phyloP scores from a whole-genome alignment of 2,113 vertebrate species.

The Leptosomus discolor region DNA sequence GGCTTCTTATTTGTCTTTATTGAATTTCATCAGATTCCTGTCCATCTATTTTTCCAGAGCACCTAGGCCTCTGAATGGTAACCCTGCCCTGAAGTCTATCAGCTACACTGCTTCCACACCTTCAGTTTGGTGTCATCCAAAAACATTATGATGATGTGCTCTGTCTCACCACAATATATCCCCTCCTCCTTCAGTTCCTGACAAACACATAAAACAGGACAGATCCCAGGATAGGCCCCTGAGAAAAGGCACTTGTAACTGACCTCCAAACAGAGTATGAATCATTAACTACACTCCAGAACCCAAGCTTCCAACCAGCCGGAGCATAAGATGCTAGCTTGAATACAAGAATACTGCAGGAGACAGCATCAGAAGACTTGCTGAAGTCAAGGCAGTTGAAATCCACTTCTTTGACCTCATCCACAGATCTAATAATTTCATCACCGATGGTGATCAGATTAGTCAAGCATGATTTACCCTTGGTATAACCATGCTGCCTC shows the following conservation, averaged over 20 bases:
- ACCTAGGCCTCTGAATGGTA: neutral
- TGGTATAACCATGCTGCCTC: neutral
- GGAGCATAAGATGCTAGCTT: neutral
- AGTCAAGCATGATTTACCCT: neutral
- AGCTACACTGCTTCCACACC: neutral
- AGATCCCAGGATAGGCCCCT: neutral
- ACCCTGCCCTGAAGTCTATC: neutral
- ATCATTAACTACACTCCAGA: neutral
- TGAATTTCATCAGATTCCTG: neutral
- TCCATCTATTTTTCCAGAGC: neutral
- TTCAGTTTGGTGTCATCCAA: neutral
- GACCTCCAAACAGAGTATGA: neutral
- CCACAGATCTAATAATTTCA: neutral
- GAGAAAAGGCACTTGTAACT: neutral
- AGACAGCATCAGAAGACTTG: neutral
- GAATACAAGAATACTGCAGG: neutral
- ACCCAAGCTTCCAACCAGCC: neutral
- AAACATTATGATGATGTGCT: neutral
- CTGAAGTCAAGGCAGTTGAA: neutral
- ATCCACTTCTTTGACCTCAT: neutral
- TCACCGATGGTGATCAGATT: neutral
- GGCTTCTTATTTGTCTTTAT: accelerated
- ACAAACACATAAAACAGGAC: neutral
- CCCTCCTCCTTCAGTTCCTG: neutral
- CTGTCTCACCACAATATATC: neutral